Evolutionary conservation across 35 echinoderm and acorn worm species (phyloP).

Genomic region (Nesometra sesokonis): DNA sequence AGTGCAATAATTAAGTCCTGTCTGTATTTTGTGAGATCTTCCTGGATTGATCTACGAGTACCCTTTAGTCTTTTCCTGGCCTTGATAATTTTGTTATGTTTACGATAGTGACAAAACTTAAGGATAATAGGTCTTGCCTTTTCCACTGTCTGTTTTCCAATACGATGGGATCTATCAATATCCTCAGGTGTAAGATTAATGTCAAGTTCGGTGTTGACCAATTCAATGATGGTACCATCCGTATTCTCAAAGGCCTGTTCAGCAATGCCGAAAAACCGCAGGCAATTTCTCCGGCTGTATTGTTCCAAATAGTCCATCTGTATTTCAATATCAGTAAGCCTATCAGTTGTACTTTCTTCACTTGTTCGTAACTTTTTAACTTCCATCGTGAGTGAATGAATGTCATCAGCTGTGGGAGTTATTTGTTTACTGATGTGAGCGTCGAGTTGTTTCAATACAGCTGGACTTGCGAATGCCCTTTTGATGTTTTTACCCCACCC

Average conservation of each 20-base stretch:
- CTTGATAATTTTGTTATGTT: slow-evolving; percentile 2
- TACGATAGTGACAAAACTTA: slow-evolving; percentile 6
- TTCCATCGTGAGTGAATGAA: no score
- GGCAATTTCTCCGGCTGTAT: slow-evolving; percentile 24
- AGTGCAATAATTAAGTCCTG: no score
- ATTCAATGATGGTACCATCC: slow-evolving; percentile 13
- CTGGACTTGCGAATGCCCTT: no score
- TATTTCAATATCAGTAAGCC: no score
- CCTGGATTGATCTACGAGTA: background rate
- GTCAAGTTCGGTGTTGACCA: background rate
- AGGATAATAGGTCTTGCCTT: slow-evolving; percentile 1
- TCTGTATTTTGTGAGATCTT: slow-evolving; percentile 2
- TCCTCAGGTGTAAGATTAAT: slow-evolving; percentile 13
- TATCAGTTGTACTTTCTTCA: no score
- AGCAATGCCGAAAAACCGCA: slow-evolving; percentile 23
- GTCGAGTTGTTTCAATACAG: no score
- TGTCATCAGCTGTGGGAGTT: no score
- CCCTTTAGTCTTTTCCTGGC: slow-evolving; percentile 1
- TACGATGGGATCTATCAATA: slow-evolving; percentile 26
- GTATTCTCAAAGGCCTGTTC: slow-evolving; percentile 3
- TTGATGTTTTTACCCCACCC: no score
- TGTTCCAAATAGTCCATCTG: no score
- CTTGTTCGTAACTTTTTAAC: no score
- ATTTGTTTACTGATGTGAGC: no score
- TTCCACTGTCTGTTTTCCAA: background rate